Percentiles rank a stretch among this genome's conserved stretches.
Evolutionary conservation across 2,888 invertebrate species (phyloP).

Genomic region (Caenorhabditis imperialis): DNA sequence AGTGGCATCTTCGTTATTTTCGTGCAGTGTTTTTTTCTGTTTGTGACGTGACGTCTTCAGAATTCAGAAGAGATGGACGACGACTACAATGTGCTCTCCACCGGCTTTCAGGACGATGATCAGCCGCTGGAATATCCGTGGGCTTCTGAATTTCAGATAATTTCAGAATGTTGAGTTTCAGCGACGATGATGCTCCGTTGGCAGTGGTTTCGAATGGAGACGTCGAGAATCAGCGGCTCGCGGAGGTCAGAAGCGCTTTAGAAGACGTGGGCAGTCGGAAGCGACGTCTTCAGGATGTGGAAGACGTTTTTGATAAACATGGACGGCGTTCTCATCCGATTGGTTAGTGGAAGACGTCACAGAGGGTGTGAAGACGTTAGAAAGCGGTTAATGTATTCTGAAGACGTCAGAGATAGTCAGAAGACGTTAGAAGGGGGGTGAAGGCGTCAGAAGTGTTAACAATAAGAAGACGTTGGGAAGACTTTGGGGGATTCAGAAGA

Average conservation of each 20-base stretch:
- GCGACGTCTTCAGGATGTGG: constrained; percentile 27
- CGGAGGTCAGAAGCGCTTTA: constrained; percentile 25
- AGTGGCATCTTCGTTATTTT: no score
- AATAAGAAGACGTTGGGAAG: no score
- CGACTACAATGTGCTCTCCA: constrained; percentile 57
- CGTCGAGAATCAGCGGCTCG: constrained; percentile 9
- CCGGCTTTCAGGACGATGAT: constrained; percentile 30
- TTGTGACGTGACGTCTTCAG: constrained; percentile 6
- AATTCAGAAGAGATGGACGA: constrained; percentile 41
- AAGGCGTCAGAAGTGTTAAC: no score
- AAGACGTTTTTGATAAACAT: constrained; percentile 41
- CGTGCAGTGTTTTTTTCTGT: constrained; percentile 18
- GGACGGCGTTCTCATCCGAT: constrained; percentile 47
- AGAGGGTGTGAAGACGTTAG: no score
- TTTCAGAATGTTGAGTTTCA: constrained; percentile 13
- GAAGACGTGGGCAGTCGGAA: constrained; percentile 44
- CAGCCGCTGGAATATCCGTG: constrained; percentile 57
- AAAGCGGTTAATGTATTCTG: no score
- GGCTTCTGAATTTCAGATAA: not conserved
- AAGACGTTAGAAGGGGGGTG: no score
- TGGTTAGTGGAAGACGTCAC: no score
- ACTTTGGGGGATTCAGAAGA: no score
- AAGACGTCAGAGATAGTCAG: no score
- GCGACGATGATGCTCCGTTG: constrained; percentile 24
- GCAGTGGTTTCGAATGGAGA: constrained; percentile 26